Conservation (phyloP, 2,888 invertebrate species). For the Hybos culiciformis region DNA sequence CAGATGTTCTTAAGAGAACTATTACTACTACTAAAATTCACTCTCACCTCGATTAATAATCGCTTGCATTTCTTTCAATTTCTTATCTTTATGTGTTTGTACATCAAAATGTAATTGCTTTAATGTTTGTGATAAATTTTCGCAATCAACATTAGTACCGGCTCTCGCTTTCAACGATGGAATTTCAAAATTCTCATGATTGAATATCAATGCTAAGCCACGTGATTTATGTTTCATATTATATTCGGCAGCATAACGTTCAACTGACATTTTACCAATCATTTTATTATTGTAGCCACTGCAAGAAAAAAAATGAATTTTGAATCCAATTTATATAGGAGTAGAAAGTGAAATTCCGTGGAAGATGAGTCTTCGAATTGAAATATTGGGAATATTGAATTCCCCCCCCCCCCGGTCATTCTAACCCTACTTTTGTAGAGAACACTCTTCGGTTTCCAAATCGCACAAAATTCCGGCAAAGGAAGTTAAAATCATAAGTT, state of each 20-base stretch:
- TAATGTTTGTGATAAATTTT: constrained; percentile 51
- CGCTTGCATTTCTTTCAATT: constrained; percentile 50
- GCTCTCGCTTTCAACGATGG: constrained; percentile 55
- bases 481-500: no score
- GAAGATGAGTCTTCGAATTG: no score
- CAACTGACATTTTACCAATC: constrained; percentile 47
- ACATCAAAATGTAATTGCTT: constrained; percentile 59
- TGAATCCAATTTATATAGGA: no score
- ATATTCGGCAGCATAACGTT: constrained; percentile 60
- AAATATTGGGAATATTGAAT: no score
- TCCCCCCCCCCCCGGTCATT: no score
- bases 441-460: no score
- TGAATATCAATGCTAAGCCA: constrained; percentile 78
- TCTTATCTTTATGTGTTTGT: constrained; percentile 53
- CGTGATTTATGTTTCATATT: constrained; percentile 74
- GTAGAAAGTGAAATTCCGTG: no score
- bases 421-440: no score
- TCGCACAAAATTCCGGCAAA: no score
- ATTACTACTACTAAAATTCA: neutral
- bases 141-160: constrained; percentile 78
- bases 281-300: constrained; percentile 20
- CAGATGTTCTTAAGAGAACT: neutral
- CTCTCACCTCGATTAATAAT: constrained; percentile 41
- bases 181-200: constrained; percentile 72
- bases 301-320: no score